A percentile compares a stretch with the other conserved stretches of the same genome.
Evolutionary conservation across 2,797 vertebrate genomes (phyloP).

Genomic region (Eremophila alpestris): DNA sequence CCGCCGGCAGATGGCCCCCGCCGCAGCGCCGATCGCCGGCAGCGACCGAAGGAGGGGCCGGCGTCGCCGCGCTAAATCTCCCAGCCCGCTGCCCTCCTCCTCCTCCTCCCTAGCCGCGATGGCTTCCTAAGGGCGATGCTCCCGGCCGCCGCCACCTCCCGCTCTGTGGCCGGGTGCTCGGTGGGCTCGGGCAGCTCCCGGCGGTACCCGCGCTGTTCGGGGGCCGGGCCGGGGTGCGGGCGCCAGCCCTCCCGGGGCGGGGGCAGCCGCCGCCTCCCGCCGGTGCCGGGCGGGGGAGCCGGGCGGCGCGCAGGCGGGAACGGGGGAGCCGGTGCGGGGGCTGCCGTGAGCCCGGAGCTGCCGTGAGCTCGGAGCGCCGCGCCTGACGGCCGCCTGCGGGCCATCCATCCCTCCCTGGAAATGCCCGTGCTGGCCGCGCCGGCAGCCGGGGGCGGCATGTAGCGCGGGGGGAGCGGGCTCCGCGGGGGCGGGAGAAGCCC

Average conservation of each 20-base stretch:
- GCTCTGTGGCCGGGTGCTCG: not conserved
- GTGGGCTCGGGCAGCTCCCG: not conserved
- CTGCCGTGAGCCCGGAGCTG: not conserved
- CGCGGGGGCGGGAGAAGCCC: not conserved
- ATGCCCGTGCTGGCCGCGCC: not conserved
- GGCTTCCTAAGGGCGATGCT: constrained; percentile 19
- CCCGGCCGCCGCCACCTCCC: not conserved
- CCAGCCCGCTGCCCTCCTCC: not conserved
- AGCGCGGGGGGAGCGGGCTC: not conserved
- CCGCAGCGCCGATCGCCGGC: not conserved
- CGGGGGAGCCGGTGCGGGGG: not conserved
- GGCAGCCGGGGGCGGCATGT: constrained; percentile 10
- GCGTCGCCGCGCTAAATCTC: not conserved
- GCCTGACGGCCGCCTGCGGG: not conserved
- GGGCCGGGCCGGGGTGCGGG: not conserved
- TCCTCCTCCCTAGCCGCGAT: not conserved
- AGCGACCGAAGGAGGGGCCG: not conserved
- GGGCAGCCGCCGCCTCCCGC: not conserved
- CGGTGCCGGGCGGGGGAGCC: not conserved
- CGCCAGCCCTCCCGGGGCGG: constrained; percentile 7
- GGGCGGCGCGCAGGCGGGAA: not conserved
- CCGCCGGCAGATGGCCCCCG: constrained; percentile 34
- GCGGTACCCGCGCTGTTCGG: not conserved
- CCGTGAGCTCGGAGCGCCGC: not conserved
- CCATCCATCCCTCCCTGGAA: not conserved